Evolutionary conservation across 2,888 invertebrate species (phyloP).

Genomic region (Diaphora mendica): DNA sequence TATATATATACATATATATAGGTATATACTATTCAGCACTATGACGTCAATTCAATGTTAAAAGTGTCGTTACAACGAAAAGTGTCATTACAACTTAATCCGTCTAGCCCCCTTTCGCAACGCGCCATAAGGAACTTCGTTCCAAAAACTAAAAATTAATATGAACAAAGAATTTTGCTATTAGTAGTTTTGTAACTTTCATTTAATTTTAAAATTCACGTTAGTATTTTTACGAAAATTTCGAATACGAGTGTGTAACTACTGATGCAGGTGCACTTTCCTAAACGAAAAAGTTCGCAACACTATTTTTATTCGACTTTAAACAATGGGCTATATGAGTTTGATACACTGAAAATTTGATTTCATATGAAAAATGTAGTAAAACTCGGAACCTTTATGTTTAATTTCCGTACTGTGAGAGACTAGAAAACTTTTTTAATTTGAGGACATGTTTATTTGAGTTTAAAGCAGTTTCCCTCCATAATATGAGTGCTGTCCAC

Average conservation of each 20-base stretch:
- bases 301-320: background rate
- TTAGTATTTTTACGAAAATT: background rate
- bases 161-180: too few relatives aligned
- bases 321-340: background rate
- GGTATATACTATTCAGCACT: too few relatives aligned
- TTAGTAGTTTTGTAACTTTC: background rate
- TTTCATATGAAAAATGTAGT: background rate
- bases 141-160: too few relatives aligned
- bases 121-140: too few relatives aligned
- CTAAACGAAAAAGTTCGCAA: background rate
- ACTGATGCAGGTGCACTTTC: background rate
- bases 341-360: background rate
- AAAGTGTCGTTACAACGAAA: too few relatives aligned
- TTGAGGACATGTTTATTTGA: background rate
- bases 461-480: background rate
- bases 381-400: background rate
- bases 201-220: background rate
- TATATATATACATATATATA: too few relatives aligned
- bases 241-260: background rate
- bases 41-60: too few relatives aligned
- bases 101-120: too few relatives aligned
- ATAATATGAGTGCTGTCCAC: background rate
- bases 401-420: background rate
- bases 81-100: too few relatives aligned
- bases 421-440: background rate